These are phyloP conservation scores for Lophochroa leadbeateri DNA, from an alignment of 2,113 vertebrate species.

Conservation along the genomic window DNA sequence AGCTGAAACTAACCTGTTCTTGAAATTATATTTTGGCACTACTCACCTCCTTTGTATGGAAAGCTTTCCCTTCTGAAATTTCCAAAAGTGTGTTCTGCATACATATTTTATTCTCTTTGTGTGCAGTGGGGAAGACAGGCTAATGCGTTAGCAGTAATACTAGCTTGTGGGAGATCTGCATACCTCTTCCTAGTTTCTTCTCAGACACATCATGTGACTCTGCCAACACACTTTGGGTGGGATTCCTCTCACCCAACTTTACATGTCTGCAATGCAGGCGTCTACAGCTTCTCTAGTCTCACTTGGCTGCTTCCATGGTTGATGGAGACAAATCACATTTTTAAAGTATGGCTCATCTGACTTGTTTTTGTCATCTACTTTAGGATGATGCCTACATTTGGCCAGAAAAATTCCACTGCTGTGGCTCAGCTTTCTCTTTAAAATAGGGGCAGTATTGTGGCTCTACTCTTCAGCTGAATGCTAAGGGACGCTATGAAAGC, in stretches of 20 bases:
- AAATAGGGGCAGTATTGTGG: background rate
- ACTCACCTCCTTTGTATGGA: background rate
- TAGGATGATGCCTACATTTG: background rate
- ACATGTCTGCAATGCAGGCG: background rate
- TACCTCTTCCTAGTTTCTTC: background rate
- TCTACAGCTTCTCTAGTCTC: background rate
- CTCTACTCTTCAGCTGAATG: background rate
- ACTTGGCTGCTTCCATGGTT: background rate
- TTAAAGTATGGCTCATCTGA: background rate
- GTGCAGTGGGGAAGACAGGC: background rate
- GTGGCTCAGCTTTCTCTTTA: background rate
- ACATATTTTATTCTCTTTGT: background rate
- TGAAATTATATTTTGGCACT: background rate
- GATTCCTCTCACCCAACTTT: background rate
- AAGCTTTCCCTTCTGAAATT: background rate
- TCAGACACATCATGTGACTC: background rate
- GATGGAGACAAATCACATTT: background rate
- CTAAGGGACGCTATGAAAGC: background rate
- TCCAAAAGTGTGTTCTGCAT: background rate
- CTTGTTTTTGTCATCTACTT: background rate
- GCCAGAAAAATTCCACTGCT: background rate
- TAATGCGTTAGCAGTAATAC: fast-evolving
- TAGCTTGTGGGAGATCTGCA: background rate
- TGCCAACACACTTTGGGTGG: background rate
- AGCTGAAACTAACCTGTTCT: background rate